A percentile compares a stretch with the other conserved stretches of the same genome.
Evolutionary conservation across 2,888 invertebrate species (phyloP).

Genomic region (Melinaea marsaeus): DNA sequence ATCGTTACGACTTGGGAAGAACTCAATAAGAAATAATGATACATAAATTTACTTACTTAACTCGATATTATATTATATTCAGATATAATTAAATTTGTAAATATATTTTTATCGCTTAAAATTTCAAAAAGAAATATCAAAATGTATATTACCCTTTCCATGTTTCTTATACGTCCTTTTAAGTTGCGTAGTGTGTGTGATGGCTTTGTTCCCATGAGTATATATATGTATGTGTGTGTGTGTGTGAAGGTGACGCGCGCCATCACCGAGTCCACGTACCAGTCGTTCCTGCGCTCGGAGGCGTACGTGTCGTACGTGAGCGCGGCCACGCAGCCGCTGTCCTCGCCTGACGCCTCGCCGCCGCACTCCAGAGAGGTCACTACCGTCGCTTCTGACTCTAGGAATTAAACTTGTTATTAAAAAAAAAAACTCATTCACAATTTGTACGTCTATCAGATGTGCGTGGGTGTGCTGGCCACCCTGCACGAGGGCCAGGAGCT

Average conservation of each 20-base stretch:
- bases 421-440: neutral
- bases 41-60: too few species aligned
- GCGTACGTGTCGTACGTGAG: constrained; percentile 91
- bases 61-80: too few species aligned
- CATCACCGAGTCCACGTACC: constrained; percentile 93
- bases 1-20: too few species aligned
- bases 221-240: neutral
- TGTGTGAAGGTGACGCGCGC: constrained; percentile 82
- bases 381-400: too few species aligned
- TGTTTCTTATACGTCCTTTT: too few species aligned
- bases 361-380: constrained; percentile 38
- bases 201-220: neutral
- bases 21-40: too few species aligned
- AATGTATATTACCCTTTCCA: too few species aligned
- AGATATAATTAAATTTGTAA: too few species aligned
- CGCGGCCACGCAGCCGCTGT: constrained; percentile 89
- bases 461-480: constrained; percentile 82
- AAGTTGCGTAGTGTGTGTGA: too few species aligned
- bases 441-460: constrained; percentile 12
- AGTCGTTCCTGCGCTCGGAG: constrained; percentile 94
- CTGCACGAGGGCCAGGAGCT: constrained; percentile 81
- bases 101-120: too few species aligned
- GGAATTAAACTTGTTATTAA: neutral
- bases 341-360: constrained; percentile 74
- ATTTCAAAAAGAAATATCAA: too few species aligned